Base-by-base conservation (phyloP, 2,113 vertebrate species). In the Chloropsis hardwickii region DNA sequence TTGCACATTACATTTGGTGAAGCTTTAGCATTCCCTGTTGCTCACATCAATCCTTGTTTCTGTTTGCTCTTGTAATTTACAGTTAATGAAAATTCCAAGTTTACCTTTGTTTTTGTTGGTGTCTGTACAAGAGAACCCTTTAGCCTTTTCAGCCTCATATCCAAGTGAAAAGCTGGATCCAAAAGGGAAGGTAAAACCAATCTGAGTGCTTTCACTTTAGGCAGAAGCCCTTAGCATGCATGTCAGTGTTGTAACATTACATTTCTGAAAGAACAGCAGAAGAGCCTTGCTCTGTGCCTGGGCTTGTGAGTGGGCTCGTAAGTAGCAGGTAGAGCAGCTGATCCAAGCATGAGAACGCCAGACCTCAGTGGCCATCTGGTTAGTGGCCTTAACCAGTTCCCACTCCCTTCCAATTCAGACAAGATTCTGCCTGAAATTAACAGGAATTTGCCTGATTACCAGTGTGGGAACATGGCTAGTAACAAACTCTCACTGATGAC, bases 61-160 rank as follows among this genome's bases (percentile, higher is more conserved):
- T 96, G 80, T 97, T 97, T 97, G 93, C 95, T 96, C 72, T 96
- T 96, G 73, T 96, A 97, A 97, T 96, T 97, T 97, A 92, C 97
- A 97, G 95, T 97, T 97, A 97, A 97, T 98, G 97, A 98, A 92
- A 96, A 97, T 97, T 97, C 92, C 87, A 90, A 97, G 91, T 97
- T 98, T 96, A 97, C 84, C 96, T 97, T 97, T 97, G 93, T 97
- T 97, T 97, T 97, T 94, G 77, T 95, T 97, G 86, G 93, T 67
- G 2, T 62, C 78, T 94, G 48, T 95, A 92, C 89, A 97, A 97
- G 95, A 96, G 56, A 95, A 87, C 82, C 76, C 95, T 97, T 97
- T 92, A 95, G 94, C 87, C 94, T 92, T 80, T 95, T 77, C 76
- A 94, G 29, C 94, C 82, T 97, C 84, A 35, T 69, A 73, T 94